A percentile compares a stretch with the other conserved stretches of the same genome.
Conservation (phyloP, 2,797 vertebrate genomes). For the Urophycis tenuis region DNA sequence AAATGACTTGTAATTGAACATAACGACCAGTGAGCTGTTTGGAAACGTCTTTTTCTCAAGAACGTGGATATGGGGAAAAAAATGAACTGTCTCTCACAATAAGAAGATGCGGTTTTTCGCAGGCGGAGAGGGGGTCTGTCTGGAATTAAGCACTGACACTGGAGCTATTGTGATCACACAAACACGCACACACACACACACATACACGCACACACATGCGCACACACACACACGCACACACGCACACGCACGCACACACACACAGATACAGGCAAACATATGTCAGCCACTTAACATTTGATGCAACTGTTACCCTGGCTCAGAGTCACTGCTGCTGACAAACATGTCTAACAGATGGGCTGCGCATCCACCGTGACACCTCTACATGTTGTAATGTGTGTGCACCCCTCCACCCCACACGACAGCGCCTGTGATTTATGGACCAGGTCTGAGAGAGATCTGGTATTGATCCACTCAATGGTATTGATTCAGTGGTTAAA, state of each 20-base stretch:
- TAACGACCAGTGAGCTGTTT: conserved; percentile 14
- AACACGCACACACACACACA: conserved; percentile 10
- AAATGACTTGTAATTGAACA: conserved; percentile 11
- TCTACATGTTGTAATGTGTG: not conserved
- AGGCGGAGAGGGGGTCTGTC: conserved; percentile 30
- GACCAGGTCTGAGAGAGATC: conserved; percentile 29
- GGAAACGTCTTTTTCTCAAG: conserved; percentile 24
- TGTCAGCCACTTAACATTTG: not conserved
- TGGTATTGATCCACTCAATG: conserved; percentile 49
- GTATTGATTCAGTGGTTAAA: conserved; percentile 59
- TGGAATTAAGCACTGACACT: conserved; percentile 4
- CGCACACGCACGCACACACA: conserved; percentile 19
- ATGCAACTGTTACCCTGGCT: not conserved
- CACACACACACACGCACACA: conserved; percentile 14
- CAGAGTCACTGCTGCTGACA: not conserved
- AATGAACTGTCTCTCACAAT: conserved; percentile 25
- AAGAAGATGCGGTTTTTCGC: conserved; percentile 13
- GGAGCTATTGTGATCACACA: not conserved
- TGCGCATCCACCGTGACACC: not conserved
- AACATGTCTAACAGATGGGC: not conserved
- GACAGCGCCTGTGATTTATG: conserved; percentile 46
- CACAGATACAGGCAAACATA: conserved; percentile 21
- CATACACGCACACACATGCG: conserved; percentile 22
- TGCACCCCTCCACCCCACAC: not conserved
- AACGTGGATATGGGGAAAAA: conserved; percentile 12